Conservation (phyloP, 2,888 invertebrate species). For the Caenorhabditis virilis region DNA sequence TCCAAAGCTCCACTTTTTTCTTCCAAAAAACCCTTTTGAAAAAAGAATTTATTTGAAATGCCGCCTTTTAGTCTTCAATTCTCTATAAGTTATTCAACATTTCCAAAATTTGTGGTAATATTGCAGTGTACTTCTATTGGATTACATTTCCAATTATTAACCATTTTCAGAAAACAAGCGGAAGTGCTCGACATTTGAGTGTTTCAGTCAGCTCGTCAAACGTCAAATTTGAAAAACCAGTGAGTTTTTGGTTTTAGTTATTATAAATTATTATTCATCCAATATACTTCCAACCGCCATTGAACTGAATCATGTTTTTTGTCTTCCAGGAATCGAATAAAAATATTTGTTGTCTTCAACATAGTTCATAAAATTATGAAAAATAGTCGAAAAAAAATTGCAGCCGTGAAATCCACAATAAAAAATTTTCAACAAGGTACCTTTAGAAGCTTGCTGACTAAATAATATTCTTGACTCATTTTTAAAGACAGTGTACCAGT, state of each 20-base stretch:
- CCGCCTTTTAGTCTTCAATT: slow-evolving; percentile 17
- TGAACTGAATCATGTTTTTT: too few species aligned
- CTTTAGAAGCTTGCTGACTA: too few species aligned
- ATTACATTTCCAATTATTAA: not conserved
- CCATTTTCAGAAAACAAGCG: slow-evolving; percentile 15
- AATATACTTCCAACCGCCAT: too few species aligned
- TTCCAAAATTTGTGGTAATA: slow-evolving; percentile 23
- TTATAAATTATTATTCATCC: too few species aligned
- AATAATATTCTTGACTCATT: too few species aligned
- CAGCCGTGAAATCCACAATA: not conserved
- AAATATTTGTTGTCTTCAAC: too few species aligned
- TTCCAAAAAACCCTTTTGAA: not conserved
- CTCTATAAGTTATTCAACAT: slow-evolving; percentile 12
- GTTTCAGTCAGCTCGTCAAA: slow-evolving; percentile 20
- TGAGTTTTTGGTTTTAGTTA: not conserved
- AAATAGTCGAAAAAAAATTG: too few species aligned
- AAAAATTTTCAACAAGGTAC: not conserved
- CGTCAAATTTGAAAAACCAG: not conserved
- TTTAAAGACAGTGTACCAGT: too few species aligned
- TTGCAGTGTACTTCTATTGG: not conserved
- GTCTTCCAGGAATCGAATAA: too few species aligned
- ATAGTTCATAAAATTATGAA: too few species aligned
- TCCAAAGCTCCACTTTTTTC: too few species aligned
- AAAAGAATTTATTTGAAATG: not conserved
- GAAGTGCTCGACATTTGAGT: slow-evolving; percentile 31